Evolutionary conservation across 2,797 vertebrate species (phyloP).

Genomic region (Pogonophryne albipinna): DNA sequence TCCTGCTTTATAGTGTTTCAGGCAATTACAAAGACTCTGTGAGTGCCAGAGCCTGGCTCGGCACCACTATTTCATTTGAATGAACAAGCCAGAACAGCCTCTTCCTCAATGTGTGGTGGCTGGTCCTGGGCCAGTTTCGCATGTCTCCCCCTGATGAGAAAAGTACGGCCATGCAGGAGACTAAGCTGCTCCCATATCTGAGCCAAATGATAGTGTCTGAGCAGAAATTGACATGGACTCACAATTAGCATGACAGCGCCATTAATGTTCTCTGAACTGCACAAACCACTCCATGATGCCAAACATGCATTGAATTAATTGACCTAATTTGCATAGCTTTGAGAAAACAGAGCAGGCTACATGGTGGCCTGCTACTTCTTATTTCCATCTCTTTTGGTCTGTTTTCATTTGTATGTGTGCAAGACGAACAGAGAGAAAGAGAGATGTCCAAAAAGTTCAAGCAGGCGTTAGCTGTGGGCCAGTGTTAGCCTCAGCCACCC

Average conservation of each 20-base stretch:
- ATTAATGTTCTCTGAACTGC: constrained; percentile 59
- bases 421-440: constrained; percentile 18
- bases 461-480: constrained; percentile 60
- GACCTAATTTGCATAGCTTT: constrained; percentile 63
- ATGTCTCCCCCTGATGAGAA: constrained; percentile 49
- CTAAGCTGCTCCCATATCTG: constrained; percentile 6
- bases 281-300: constrained; percentile 61
- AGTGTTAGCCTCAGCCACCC: constrained; percentile 68
- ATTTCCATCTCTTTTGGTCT: constrained; percentile 36
- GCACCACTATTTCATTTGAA: constrained; percentile 57
- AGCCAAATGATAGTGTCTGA: constrained; percentile 47
- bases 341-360: constrained; percentile 46
- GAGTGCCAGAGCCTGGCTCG: constrained; percentile 61
- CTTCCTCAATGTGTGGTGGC: constrained; percentile 33
- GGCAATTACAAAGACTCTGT: constrained; percentile 63
- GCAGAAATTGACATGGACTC: constrained; percentile 35
- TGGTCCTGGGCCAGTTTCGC: constrained; percentile 64
- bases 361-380: constrained; percentile 46
- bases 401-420: background rate
- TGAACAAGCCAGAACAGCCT: constrained; percentile 45
- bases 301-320: constrained; percentile 69
- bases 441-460: constrained; percentile 47
- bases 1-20: constrained; percentile 58
- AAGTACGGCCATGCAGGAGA: constrained; percentile 35
- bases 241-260: constrained; percentile 55